Evolutionary conservation across 2,113 vertebrate species (phyloP).

Genomic region (Malurus elegans): DNA sequence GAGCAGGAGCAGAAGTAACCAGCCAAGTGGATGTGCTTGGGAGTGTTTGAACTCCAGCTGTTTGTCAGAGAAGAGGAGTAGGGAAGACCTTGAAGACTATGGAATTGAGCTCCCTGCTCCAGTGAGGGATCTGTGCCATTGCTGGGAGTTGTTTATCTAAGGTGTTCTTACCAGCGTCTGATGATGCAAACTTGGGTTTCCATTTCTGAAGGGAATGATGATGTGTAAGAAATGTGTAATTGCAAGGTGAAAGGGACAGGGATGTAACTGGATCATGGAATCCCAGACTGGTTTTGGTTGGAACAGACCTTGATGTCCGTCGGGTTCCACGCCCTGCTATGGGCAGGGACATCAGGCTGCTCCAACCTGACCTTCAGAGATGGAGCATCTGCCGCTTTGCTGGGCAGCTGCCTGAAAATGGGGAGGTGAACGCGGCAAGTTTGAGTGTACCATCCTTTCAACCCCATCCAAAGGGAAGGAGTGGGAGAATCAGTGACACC

Average conservation of each 20-base stretch:
- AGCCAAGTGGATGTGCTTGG: background rate
- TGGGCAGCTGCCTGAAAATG: background rate
- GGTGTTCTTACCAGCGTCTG: background rate
- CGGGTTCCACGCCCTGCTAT: accelerated
- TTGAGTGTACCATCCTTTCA: background rate
- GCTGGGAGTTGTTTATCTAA: background rate
- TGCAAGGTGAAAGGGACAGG: background rate
- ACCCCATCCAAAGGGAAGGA: accelerated
- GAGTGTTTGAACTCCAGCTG: background rate
- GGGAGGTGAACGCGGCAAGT: background rate
- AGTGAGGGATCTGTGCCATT: background rate
- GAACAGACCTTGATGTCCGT: background rate
- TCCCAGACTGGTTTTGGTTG: background rate
- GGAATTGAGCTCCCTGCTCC: background rate
- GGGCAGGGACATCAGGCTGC: background rate
- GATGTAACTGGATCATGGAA: background rate
- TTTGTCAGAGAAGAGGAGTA: background rate
- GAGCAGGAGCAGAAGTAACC: background rate
- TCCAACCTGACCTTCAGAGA: background rate
- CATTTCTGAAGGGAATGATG: background rate
- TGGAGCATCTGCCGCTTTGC: background rate
- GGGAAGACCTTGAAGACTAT: background rate
- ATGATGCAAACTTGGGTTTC: background rate
- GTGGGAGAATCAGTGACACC: background rate
- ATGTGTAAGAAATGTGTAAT: background rate